Evolutionary conservation across 2,113 vertebrate genomes (phyloP).

Genomic region (Nibea coibor): DNA sequence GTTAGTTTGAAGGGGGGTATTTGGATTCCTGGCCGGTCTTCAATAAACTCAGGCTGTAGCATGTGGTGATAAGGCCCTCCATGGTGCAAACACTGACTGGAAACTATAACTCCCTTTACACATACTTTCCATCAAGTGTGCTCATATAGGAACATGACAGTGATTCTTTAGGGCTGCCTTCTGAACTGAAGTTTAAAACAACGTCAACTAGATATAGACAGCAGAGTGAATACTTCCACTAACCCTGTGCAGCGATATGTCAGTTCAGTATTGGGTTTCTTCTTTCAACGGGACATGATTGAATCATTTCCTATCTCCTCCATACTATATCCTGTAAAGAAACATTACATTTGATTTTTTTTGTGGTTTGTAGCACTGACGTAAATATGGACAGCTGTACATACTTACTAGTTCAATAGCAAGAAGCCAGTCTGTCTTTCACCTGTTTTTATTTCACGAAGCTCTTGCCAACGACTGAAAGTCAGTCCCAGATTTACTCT

Average conservation of each 20-base stretch:
- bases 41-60: conserved; percentile 59
- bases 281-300: background rate
- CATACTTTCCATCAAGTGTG: conserved; percentile 61
- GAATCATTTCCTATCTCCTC: too few species aligned
- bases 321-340: too few species aligned
- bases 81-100: conserved; percentile 57
- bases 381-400: too few species aligned
- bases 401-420: too few species aligned
- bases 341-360: too few species aligned
- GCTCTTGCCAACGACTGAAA: too few species aligned
- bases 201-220: background rate
- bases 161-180: background rate
- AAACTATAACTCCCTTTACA: conserved; percentile 50
- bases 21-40: conserved; percentile 70
- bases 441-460: too few species aligned
- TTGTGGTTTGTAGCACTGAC: too few species aligned
- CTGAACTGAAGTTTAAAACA: background rate
- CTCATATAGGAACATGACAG: conserved; percentile 6
- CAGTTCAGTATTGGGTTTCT: background rate
- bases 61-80: conserved; percentile 56
- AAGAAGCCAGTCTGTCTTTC: too few species aligned
- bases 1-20: conserved; percentile 43
- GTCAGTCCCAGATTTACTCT: too few species aligned
- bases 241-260: background rate
- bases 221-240: background rate